phyloP scores from a whole-genome alignment of 2,113 vertebrate species.

The Charadrius vociferus region DNA sequence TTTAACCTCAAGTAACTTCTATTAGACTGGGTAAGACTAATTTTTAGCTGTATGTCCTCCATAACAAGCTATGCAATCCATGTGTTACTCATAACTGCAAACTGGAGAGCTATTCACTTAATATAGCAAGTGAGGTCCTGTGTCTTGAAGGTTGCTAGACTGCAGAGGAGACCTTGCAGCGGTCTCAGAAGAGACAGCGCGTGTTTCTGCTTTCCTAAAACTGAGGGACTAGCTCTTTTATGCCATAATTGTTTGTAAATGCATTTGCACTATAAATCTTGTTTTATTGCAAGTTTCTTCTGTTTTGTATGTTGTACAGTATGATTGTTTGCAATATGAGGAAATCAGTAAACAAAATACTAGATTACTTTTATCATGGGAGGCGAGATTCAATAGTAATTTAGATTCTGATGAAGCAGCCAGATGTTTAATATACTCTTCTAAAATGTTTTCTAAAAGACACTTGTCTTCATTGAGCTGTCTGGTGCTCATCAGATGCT shows the following conservation, averaged over 20 bases:
- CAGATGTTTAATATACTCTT: not conserved
- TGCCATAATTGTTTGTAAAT: not conserved
- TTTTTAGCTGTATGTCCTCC: not conserved
- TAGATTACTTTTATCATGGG: not conserved
- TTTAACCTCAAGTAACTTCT: not conserved
- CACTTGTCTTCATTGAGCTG: not conserved
- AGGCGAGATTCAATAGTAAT: not conserved
- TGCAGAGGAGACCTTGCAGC: not conserved
- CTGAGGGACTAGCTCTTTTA: not conserved
- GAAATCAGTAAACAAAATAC: not conserved
- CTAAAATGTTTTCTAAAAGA: not conserved
- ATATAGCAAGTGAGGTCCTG: not conserved
- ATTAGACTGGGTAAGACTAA: not conserved
- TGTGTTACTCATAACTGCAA: not conserved
- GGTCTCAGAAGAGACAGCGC: not conserved
- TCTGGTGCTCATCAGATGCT: not conserved
- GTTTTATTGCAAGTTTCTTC: not conserved
- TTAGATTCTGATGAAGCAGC: not conserved
- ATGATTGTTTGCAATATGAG: not conserved
- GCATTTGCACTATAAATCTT: not conserved
- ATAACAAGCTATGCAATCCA: not conserved
- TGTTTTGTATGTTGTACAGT: not conserved
- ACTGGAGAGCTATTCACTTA: not conserved
- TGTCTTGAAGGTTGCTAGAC: not conserved
- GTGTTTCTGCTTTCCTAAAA: not conserved